Base-by-base conservation (phyloP, 2,797 vertebrate species). In the Phoeniculus purpureus region DNA sequence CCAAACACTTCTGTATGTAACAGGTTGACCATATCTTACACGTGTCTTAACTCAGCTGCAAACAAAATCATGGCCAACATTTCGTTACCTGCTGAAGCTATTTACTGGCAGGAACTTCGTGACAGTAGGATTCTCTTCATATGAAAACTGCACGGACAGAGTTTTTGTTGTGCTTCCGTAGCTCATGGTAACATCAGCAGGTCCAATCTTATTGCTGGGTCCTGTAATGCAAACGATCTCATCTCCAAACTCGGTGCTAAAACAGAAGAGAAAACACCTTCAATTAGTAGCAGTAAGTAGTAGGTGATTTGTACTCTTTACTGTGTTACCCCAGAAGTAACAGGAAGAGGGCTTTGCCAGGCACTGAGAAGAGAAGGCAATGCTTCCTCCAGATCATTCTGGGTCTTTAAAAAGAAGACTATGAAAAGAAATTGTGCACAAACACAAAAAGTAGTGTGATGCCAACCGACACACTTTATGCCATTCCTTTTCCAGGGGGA, bases 31-130 rank as follows among this genome's bases (percentile, higher is more conserved):
- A 67, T 1, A 43, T 34, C 47, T n/a, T 26, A 56, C 12, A 55
- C 29, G 43, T 62, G 77, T 60, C 81, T 88, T 67, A 89, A 76
- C 13, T 8, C 10, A 51, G 31, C 34, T 85, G 48, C 59, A 60
- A 55, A 79, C 47, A 23, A 94, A 89, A 43, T 32, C 67, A 67
- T 12, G 58, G 75, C 29, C 94, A 91, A 85, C 9, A 51, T 80
- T 92, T 91, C 3, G 20, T 96, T 95, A 98, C 98, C 98, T 98
- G 93, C 94, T 97, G 43, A 98, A 98, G 92, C 98, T 98, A 22
- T 95, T 96, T 48, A 96, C 85, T 0, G 98, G 98, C 34, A 96
- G 92, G n/a, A 98, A 97, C 75, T 94, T 95, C 54, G 72, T 78
- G 45, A 98, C 95, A 22, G 93, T 96, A 2, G 98, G 98, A 56